Conservation (phyloP, 2,113 vertebrate genomes). For the Euleptes europaea region DNA sequence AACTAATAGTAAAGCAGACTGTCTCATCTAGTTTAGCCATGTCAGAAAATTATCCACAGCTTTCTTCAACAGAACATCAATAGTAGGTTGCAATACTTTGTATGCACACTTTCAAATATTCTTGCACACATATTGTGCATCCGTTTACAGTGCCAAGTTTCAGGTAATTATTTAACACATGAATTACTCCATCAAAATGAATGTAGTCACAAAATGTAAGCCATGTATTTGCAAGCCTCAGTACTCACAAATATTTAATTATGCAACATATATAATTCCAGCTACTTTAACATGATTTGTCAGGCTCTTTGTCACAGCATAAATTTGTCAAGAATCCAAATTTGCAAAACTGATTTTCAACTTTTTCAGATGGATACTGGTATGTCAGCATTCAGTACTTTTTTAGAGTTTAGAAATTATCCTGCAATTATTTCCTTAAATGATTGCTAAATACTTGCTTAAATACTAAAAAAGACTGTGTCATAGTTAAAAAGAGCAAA, state of each 20-base stretch:
- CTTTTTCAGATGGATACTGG: background rate
- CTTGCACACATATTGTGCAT: background rate
- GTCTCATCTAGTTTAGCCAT: background rate
- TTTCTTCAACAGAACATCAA: slow-evolving; percentile 5
- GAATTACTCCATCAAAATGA: background rate
- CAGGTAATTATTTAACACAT: background rate
- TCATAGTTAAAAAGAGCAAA: background rate
- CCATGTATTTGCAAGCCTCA: background rate
- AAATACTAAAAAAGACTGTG: background rate
- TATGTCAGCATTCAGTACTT: background rate
- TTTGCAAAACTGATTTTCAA: background rate
- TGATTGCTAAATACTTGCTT: no score
- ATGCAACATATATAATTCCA: background rate
- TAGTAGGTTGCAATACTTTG: background rate
- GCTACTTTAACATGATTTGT: background rate
- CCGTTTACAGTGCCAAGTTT: background rate
- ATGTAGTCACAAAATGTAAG: background rate
- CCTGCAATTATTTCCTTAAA: background rate
- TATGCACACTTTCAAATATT: background rate
- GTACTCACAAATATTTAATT: background rate
- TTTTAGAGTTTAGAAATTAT: background rate
- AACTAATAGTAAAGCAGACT: background rate
- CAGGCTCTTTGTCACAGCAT: background rate
- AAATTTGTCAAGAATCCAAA: background rate
- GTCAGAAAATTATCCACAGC: background rate